Evolutionary conservation across 2,797 vertebrate species (phyloP), one percentile per base, ranked within the genome.

Genomic region (Chaenodraco wilsoni): DNA sequence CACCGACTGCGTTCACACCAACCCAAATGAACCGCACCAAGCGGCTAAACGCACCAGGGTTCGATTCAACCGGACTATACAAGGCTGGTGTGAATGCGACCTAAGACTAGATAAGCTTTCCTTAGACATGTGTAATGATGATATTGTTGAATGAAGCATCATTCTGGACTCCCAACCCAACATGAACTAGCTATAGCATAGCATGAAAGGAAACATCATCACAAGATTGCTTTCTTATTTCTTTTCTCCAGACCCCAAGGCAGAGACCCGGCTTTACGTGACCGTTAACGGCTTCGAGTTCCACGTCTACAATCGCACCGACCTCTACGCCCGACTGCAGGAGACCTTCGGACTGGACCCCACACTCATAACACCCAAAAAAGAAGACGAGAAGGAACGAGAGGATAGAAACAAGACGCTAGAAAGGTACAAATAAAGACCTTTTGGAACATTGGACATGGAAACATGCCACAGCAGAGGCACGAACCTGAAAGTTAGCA

Each of bases 241-340:
- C 16, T 73, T 52, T 4, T 64, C 41, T 3, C 37, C 88, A 99
- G 98, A 99, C 91, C 98, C 98, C 72, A 99, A 98, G 86, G 97
- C 98, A 78, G 98, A 99, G 93, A 99, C 98, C 46, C 95, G 98
- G 82, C 94, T 99, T 13, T 97, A 98, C 70, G 95, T 99, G 84
- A 99, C 97, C 21, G 95, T 99, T 49, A 99, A 99, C 57, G 97
- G 99, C 82, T 99, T 99, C 75, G 98, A 99, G 90, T 99, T 99
- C 85, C 98, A 99, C 2, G 96, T 97, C 55, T 99, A 99, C 91
- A 99, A 99, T 87, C 97, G 98, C 60, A 98, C 96, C 8, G 95
- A 95, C 90, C 94, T 99, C 74, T 99, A 99, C 60, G 94, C 96
- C 51, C 96, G 91, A 27, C 96, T 99, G 75, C 97, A 99, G 82